These are phyloP conservation scores for Steatornis caripensis DNA, from an alignment of 2,113 vertebrate genomes.

Conservation along the genomic window DNA sequence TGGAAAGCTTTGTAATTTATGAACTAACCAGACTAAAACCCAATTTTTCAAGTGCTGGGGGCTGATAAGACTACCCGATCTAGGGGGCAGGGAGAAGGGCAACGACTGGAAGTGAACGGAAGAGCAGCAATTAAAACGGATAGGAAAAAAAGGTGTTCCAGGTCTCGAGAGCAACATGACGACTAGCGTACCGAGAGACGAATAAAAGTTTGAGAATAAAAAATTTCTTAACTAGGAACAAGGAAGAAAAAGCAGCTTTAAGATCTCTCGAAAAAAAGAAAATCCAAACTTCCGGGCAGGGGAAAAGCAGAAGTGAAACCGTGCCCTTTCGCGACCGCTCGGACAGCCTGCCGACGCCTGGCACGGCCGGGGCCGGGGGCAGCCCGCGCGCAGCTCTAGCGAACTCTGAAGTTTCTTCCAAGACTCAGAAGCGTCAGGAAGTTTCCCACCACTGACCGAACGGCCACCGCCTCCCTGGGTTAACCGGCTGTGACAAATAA, in stretches of 20 bases:
- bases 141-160: no score
- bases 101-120: not conserved
- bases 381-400: not conserved
- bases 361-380: not conserved
- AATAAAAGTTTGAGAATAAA: no score
- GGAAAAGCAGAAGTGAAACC: not conserved
- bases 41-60: not conserved
- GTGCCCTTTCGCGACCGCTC: not conserved
- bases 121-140: not conserved
- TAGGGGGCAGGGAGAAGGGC: not conserved
- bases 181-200: no score
- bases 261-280: not conserved
- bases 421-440: not conserved
- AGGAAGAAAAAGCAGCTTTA: not conserved
- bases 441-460: not conserved
- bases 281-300: not conserved
- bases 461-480: not conserved
- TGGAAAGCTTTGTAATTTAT: not conserved
- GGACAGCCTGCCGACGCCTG: fast-evolving
- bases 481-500: not conserved
- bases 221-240: not conserved
- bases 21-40: not conserved
- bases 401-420: not conserved
- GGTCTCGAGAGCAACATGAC: not conserved
- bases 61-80: no score